A percentile compares a stretch with the other conserved stretches of the same genome.
phyloP scores from a whole-genome alignment of 2,888 invertebrate genomes.

The Tetragonisca angustula region DNA sequence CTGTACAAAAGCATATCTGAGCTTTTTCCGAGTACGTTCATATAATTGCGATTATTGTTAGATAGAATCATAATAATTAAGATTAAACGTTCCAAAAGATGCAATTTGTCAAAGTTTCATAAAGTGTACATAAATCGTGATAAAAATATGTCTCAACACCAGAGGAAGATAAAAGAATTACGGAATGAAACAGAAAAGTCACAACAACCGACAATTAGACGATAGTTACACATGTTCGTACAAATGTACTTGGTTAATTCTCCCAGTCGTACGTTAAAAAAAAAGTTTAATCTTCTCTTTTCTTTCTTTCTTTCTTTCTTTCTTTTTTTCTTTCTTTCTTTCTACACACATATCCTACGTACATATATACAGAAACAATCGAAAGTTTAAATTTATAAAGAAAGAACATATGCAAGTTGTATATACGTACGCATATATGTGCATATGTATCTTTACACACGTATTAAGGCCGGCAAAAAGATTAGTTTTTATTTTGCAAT shows the following conservation, averaged over 20 bases:
- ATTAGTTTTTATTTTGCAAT: background rate
- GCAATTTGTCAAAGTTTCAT: background rate
- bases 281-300: background rate
- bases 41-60: too few relatives aligned
- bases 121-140: background rate
- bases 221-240: too few relatives aligned
- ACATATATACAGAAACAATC: background rate
- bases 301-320: too few relatives aligned
- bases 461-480: background rate
- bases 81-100: background rate
- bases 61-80: background rate
- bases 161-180: conserved; percentile 6
- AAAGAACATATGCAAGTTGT: background rate
- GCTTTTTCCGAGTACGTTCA: too few relatives aligned
- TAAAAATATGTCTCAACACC: conserved; percentile 9
- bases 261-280: background rate
- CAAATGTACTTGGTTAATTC: background rate
- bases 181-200: conserved; percentile 12
- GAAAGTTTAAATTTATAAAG: background rate
- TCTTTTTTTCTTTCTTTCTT: background rate
- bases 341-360: too few relatives aligned
- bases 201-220: background rate
- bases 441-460: too few relatives aligned
- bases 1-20: too few relatives aligned
- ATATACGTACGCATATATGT: background rate